Percentiles rank a stretch among this genome's conserved stretches.
Evolutionary conservation across 2,113 vertebrate species (phyloP).

Genomic region (Merops nubicus): DNA sequence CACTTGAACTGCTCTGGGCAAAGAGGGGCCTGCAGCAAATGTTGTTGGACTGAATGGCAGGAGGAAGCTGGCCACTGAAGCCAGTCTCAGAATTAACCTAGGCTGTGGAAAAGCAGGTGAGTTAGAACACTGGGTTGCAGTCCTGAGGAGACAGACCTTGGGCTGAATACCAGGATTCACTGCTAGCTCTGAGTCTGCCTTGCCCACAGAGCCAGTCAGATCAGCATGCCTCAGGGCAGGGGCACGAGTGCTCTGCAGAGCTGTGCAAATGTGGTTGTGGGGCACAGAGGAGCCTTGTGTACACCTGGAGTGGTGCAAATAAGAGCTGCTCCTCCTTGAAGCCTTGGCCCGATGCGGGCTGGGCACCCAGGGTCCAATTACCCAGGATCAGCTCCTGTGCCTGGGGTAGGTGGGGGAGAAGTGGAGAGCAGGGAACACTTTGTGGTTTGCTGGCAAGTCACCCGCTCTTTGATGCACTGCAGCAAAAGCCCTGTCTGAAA

Average conservation of each 20-base stretch:
- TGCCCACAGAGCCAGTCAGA: background rate
- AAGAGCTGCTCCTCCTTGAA: background rate
- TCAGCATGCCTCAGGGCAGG: background rate
- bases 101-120: fast-evolving
- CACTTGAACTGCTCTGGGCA: fast-evolving
- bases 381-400: fast-evolving
- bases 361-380: background rate
- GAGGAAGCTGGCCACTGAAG: background rate
- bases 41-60: background rate
- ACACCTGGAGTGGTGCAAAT: background rate
- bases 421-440: background rate
- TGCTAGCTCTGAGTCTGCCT: background rate
- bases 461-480: constrained; percentile 60
- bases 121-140: background rate
- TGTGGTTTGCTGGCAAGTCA: constrained; percentile 15
- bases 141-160: background rate
- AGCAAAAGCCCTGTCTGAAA: constrained; percentile 37
- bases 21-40: background rate
- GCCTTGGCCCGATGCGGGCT: background rate
- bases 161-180: background rate
- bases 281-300: background rate
- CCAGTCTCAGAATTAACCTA: fast-evolving
- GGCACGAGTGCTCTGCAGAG: background rate
- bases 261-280: fast-evolving
- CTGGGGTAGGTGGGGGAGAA: background rate